Base-by-base conservation (phyloP, 2,113 vertebrate species). In the Dasyornis broadbenti region DNA sequence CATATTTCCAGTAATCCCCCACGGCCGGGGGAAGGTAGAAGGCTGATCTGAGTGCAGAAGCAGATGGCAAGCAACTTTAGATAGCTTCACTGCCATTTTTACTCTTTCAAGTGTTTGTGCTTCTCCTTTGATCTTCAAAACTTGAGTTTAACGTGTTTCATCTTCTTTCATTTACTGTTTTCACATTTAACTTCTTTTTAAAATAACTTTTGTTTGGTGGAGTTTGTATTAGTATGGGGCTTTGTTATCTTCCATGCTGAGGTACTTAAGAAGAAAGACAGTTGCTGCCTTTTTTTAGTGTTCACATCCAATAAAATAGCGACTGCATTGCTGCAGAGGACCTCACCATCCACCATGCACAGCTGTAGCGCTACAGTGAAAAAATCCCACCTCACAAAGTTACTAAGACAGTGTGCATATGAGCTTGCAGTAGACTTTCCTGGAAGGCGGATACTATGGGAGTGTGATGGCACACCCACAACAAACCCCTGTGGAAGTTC, bases 61-160 rank as follows among this genome's bases (percentile, higher is more conserved):
- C 96, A 96, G 92, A 95, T 95, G 96, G 95, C 87, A 95, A 90
- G 82, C 78, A 90, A 95, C 71, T 95, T 88, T 37, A 96, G 94
- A 93, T 93, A 93, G 87, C 90, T 95, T 95, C 65, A 69, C 59
- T 93, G 82, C 93, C 71, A 31, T 96, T 93, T 93, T 93, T 77
- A 40, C 71, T 70, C 95, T 94, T 94, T 94, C 82, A 95, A 94
- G 90, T 86, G 71, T 91, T 95, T 87, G 59, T 77, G 24, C 69
- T 77, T 92, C 75, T 95, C 71, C 60, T 96, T 97, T 96, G 95
- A 95, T 95, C 95, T 92, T 88, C 69, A 49, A 22, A 91, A 80
- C 84, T 53, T 26, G 54, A 61, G 44, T 92, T 96, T 50, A 70
- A 81, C 11, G 14, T 71, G 57, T 95, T 95, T 93, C 87, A 85